Evolutionary conservation across 2,797 vertebrate genomes (phyloP).

Genomic region (Lates japonicus): DNA sequence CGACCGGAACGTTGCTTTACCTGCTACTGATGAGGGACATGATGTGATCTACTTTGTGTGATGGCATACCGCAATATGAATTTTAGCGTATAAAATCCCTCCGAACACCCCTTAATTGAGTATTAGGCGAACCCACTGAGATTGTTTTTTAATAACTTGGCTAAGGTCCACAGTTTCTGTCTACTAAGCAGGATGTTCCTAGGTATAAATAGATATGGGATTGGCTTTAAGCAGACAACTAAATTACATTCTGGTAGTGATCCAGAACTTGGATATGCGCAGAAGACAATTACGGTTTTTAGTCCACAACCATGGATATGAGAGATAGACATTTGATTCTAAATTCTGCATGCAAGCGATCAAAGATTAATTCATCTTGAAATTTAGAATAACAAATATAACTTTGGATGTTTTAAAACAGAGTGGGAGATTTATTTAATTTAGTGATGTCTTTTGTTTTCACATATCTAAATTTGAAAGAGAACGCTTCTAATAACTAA

Average conservation of each 20-base stretch:
- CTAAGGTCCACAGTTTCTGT: slow-evolving; percentile 22
- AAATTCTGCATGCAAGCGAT: slow-evolving; percentile 4
- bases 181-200: slow-evolving; percentile 33
- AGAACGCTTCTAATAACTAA: neutral
- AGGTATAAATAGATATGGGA: slow-evolving; percentile 53
- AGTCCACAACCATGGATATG: slow-evolving; percentile 5
- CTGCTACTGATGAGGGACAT: slow-evolving; percentile 46
- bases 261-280: slow-evolving; percentile 45
- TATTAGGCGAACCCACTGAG: slow-evolving; percentile 4
- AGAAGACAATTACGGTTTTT: slow-evolving; percentile 34
- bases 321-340: neutral
- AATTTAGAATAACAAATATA: neutral
- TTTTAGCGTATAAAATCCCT: neutral
- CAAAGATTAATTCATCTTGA: slow-evolving; percentile 1
- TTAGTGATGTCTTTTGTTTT: neutral
- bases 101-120: slow-evolving; percentile 5
- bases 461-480: neutral
- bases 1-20: slow-evolving; percentile 51
- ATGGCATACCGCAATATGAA: slow-evolving; percentile 6
- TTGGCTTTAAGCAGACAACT: slow-evolving; percentile 47
- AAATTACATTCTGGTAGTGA: slow-evolving; percentile 56
- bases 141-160: slow-evolving; percentile 36
- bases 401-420: neutral
- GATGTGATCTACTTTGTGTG: slow-evolving; percentile 35
- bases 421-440: neutral